phyloP scores from a whole-genome alignment of 2,797 vertebrate species.

The Salarias fasciatus region DNA sequence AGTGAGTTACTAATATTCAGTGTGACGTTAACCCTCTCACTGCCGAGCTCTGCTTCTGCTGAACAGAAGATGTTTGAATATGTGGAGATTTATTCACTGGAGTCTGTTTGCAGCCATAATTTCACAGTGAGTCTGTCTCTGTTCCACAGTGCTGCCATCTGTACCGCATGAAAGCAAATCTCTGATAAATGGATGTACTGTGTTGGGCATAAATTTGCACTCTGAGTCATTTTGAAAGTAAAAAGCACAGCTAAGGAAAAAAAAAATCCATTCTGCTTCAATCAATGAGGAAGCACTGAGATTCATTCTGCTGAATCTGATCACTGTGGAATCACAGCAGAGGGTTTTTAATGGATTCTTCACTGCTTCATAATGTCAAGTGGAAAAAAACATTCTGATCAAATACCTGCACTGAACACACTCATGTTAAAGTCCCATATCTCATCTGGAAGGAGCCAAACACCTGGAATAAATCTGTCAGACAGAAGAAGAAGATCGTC shows the following conservation, averaged over 20 bases:
- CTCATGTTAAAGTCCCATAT: neutral
- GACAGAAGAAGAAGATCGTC: no score
- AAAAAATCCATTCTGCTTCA: neutral
- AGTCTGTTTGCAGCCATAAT: no score
- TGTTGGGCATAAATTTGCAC: conserved; percentile 15
- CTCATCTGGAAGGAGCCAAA: no score
- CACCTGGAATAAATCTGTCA: no score
- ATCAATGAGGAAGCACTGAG: conserved; percentile 1
- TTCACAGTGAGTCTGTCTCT: no score
- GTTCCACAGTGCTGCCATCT: no score
- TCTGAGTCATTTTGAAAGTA: neutral
- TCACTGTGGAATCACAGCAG: conserved; percentile 3
- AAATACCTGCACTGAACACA: neutral
- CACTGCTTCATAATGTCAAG: neutral
- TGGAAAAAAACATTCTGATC: neutral
- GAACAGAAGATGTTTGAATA: no score
- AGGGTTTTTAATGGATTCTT: conserved; percentile 15
- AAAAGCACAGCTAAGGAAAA: neutral
- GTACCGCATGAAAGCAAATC: no score
- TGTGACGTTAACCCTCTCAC: no score
- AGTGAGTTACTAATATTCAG: no score
- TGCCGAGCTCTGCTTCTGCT: no score
- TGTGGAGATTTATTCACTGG: no score
- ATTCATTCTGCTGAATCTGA: conserved; percentile 4
- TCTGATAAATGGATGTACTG: neutral